Evolutionary conservation across 1,140 invertebrate species (phyloP), one percentile per base, ranked within the genome.

Genomic region (Caenorhabditis briggsae): DNA sequence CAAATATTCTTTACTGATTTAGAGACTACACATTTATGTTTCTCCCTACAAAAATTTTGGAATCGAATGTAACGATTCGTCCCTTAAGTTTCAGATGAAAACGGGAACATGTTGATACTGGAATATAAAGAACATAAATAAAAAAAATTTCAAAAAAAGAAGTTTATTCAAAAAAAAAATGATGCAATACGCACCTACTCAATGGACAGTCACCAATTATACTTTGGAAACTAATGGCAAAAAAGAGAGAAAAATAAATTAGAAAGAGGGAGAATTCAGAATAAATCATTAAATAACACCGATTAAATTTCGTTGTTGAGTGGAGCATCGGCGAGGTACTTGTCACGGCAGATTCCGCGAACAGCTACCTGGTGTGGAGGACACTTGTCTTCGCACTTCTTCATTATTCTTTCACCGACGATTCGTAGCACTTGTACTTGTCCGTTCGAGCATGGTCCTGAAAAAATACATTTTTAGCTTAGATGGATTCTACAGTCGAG

Each of bases 351-450:
- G 61, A 91, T 61, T 46, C 90, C 90, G 18, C 90, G 88, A 18
- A 91, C 87, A 48, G 90, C 89, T 23, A 91, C 87, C 88, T 91
- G 90, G 65, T 91, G 84, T 43, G 88, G 86, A 25, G 91, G 91
- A 86, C 91, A 91, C 53, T 87, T 87, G 82, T 74, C 87, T 53
- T 92, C 91, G 58, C 91, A 91, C 78, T 91, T 89, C 82, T 90
- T 90, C 41, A 90, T 88, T 55, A 92, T 87, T 20, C 88, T 82
- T 33, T 92, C 91, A 33, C 86, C 88, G 56, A 92, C 84, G 16
- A 92, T 88, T 85, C 90, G 83, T 23, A 90, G 83, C 14, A 91
- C 91, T 88, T 91, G 91, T 6, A 91, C 90, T 83, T 90, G 88
- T 23, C 89, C 58, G 25, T 65, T 88, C 12, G 90, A 90, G 55